These are phyloP conservation scores for Zaprionus inermis DNA, from an alignment of 1,140 invertebrate species.

Conservation along the genomic window DNA sequence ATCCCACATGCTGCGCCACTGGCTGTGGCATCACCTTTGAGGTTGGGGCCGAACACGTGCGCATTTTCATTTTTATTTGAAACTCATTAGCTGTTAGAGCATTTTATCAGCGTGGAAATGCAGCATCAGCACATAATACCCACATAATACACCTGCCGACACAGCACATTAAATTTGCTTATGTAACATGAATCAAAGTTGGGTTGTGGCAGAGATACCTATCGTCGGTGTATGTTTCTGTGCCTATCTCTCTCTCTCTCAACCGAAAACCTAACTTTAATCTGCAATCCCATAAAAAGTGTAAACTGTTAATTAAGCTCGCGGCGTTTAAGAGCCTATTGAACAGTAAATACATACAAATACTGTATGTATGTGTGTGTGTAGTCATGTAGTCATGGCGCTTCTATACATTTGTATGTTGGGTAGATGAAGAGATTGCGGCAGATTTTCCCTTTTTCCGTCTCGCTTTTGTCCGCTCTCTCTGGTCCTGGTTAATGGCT, in stretches of 20 bases:
- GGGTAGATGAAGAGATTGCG: constrained; percentile 5
- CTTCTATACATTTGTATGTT: neutral
- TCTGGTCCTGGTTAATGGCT: constrained; percentile 63
- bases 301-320: constrained; percentile 35
- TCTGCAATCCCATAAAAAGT: constrained; percentile 3
- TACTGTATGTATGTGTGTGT: neutral
- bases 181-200: constrained; percentile 11
- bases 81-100: constrained; percentile 70
- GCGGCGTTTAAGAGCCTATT: constrained; percentile 17
- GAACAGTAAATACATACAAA: constrained; percentile 18
- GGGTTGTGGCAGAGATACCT: neutral
- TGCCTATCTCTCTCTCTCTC: neutral
- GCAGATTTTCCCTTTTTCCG: constrained; percentile 19
- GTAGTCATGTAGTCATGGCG: neutral
- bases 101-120: constrained; percentile 54
- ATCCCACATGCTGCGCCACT: constrained; percentile 11
- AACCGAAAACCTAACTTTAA: neutral
- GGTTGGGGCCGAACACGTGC: constrained; percentile 38
- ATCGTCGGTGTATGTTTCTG: neutral
- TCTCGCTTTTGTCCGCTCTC: constrained; percentile 25
- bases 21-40: constrained; percentile 23
- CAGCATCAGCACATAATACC: constrained; percentile 63
- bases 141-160: constrained; percentile 30
- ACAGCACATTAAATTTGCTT: constrained; percentile 25
- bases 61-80: constrained; percentile 67